These are phyloP conservation scores for Neodiprion lecontei DNA, from an alignment of 1,140 invertebrate species.

Conservation along the genomic window DNA sequence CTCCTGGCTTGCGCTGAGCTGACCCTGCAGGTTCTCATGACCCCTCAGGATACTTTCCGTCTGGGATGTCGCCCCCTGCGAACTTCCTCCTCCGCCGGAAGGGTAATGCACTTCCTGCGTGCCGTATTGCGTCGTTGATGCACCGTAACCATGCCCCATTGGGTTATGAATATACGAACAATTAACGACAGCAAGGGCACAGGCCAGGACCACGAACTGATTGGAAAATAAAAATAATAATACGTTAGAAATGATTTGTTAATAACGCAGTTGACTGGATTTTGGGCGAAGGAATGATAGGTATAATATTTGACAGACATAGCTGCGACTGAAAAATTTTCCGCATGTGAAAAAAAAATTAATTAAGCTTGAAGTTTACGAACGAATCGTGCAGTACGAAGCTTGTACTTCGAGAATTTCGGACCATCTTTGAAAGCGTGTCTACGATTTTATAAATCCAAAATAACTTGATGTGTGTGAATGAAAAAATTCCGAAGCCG, in stretches of 20 bases:
- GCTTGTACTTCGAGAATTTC: too few species aligned
- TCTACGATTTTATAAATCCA: too few species aligned
- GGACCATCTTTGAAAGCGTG: too few species aligned
- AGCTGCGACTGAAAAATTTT: too few species aligned
- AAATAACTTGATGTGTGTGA: too few species aligned
- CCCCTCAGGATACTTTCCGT: not conserved
- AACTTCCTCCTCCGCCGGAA: not conserved
- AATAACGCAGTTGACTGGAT: too few species aligned
- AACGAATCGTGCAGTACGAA: too few species aligned
- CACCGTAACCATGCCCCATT: not conserved
- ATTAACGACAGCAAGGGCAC: not conserved
- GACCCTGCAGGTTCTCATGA: not conserved
- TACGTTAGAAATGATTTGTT: not conserved
- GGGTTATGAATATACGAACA: not conserved
- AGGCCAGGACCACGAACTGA: slow-evolving; percentile 2
- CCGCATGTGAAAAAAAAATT: too few species aligned
- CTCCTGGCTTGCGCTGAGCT: not conserved
- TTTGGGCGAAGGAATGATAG: too few species aligned
- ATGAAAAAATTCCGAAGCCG: too few species aligned
- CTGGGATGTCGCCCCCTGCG: not conserved
- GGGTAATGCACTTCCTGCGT: not conserved
- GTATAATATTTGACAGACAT: too few species aligned
- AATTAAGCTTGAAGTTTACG: too few species aligned
- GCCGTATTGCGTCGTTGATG: not conserved
- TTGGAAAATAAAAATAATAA: not conserved